Evolutionary conservation across 1,140 invertebrate species (phyloP), one percentile per base, ranked within the genome.

Genomic region (Drosophila sproati): DNA sequence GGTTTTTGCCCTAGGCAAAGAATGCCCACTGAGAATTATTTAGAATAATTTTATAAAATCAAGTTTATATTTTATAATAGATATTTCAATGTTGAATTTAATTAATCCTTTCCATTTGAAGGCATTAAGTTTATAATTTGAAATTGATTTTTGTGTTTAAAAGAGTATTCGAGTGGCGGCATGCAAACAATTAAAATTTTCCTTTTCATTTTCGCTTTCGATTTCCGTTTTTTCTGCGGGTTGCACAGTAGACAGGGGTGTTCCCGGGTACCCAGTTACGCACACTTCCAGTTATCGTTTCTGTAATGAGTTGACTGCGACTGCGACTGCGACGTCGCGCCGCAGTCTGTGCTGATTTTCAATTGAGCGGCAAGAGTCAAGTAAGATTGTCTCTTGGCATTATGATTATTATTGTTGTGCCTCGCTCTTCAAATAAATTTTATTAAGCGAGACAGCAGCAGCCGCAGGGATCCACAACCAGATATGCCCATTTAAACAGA

Each of bases 221-320:
- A 80, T 86, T 81, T 74, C 70, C 67, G 60, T 63, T 57, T 78
- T 75, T 78, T 81, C 70, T 86, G 82, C 82, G 78, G 82, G 82
- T 78, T 66, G 47, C 59, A 55, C 61, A 28, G 28, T 29, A 43
- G 76, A 83, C 20, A 77, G 73, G 80, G 77, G 68, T 85, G 69
- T 68, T 61, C 6, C 66, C 41, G 32, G 20, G 51, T 10, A 2
- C 8, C 39, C 39, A 3, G 39, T 41, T 41, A 10, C 39, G 34
- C 55, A n/a, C 29, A 54, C 5, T 31, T 28, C 29, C 43, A 71
- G 74, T 62, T 78, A 70, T 82, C 64, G 62, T 73, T 43, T 35
- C 43, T 64, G 29, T 77, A 82, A 79, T 77, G 67, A 71, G 66
- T 78, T 62, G 59, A 54, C 73, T 55, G 74, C 48, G 35, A 64